Conservation (phyloP, 2,888 invertebrate genomes). For the Rhagonycha fulva region DNA sequence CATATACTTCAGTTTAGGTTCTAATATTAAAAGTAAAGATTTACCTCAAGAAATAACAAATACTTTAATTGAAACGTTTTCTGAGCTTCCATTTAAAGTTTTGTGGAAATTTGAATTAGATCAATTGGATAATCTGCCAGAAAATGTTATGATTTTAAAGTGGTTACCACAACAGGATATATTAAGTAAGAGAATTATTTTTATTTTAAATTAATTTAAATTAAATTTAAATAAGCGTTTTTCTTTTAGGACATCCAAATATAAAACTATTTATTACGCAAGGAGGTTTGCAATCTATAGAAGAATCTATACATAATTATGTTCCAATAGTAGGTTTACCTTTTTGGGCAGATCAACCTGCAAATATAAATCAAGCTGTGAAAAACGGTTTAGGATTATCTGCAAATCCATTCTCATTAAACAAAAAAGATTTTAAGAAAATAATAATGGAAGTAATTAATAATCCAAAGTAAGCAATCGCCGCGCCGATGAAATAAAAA, state of each 20-base stretch:
- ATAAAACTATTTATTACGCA: background rate
- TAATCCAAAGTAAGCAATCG: background rate
- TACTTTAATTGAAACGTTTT: conserved; percentile 47
- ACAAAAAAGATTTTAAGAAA: background rate
- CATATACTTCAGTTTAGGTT: conserved; percentile 15
- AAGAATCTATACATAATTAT: background rate
- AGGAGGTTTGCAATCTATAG: background rate
- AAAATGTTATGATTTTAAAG: conserved; percentile 51
- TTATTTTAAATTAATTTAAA: no score
- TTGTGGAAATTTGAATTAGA: conserved; percentile 55
- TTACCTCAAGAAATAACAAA: conserved; percentile 39
- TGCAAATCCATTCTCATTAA: background rate
- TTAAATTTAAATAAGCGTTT: background rate
- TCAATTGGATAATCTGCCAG: conserved; percentile 41
- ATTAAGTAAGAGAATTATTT: conserved; percentile 41
- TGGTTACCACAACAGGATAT: conserved; percentile 55
- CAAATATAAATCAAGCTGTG: background rate
- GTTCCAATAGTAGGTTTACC: background rate
- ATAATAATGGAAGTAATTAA: background rate
- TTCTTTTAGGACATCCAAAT: background rate
- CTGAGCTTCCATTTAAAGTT: conserved; percentile 51
- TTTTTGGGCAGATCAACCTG: background rate
- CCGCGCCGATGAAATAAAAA: background rate
- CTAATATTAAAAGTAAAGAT: conserved; percentile 6
- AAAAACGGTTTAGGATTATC: background rate